A percentile compares a stretch with the other conserved stretches of the same genome.
Conservation (phyloP, 2,113 vertebrate species). For the Eurypyga helias region DNA sequence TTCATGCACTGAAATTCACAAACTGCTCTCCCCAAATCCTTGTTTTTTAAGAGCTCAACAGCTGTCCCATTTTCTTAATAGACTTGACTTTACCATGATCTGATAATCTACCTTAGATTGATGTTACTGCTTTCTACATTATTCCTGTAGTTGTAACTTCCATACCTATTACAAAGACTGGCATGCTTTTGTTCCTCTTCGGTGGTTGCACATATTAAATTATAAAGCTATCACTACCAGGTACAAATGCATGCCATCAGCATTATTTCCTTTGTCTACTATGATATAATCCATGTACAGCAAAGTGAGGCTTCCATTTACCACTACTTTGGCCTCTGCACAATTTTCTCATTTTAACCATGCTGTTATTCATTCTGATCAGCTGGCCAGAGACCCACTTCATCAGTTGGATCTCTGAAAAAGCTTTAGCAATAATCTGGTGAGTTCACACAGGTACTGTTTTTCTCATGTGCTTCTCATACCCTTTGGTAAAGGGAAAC, state of each 20-base stretch:
- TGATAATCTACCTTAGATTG: not conserved
- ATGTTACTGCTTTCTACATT: not conserved
- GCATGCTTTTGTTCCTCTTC: not conserved
- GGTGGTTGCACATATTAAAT: slow-evolving; percentile 36
- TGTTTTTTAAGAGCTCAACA: not conserved
- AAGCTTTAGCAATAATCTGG: not conserved
- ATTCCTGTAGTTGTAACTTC: not conserved
- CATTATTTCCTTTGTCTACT: slow-evolving; percentile 16
- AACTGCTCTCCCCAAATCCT: not conserved
- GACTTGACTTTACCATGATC: not conserved
- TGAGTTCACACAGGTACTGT: not conserved
- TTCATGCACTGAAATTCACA: not conserved
- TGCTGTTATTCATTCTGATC: not conserved
- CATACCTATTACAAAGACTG: not conserved
- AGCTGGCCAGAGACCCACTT: not conserved
- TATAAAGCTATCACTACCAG: slow-evolving; percentile 19
- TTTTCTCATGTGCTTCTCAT: not conserved
- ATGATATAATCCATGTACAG: not conserved
- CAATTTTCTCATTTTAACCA: not conserved
- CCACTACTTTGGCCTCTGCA: not conserved
- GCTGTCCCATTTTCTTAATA: not conserved
- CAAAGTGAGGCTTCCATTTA: slow-evolving; percentile 15
- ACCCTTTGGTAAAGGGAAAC: not conserved
- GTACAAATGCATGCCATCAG: not conserved
- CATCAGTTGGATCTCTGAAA: not conserved